phyloP scores from a whole-genome alignment of 1,140 invertebrate species.

The Marisa cornuarietis region DNA sequence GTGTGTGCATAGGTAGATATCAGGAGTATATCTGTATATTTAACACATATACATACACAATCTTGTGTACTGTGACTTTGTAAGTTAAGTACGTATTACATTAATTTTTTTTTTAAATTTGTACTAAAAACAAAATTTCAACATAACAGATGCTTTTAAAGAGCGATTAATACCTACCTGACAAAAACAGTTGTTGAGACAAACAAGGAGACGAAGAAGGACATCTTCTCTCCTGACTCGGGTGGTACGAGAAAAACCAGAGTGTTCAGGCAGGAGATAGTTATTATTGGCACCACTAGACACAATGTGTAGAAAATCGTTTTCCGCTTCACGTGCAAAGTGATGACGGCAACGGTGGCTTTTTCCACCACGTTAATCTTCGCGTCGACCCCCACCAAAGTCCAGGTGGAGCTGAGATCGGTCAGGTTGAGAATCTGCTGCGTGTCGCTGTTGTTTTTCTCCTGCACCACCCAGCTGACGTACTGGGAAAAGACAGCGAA shows the following conservation, averaged over 20 bases:
- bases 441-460: background rate
- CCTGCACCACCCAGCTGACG: background rate
- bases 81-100: too few species aligned
- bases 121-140: too few species aligned
- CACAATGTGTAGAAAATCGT: conserved; percentile 33
- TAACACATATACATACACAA: too few species aligned
- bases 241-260: conserved; percentile 69
- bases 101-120: too few species aligned
- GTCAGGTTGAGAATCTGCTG: background rate
- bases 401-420: background rate
- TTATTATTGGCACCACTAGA: conserved; percentile 38
- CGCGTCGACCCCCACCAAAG: conserved; percentile 67
- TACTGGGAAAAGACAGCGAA: conserved; percentile 27
- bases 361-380: conserved; percentile 70
- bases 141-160: too few species aligned
- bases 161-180: conserved; percentile 1
- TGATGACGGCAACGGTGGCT: background rate
- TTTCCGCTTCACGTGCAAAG: conserved; percentile 16
- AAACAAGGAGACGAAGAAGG: conserved; percentile 78
- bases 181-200: conserved; percentile 67
- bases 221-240: conserved; percentile 71
- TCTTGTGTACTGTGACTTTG: too few species aligned
- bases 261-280: conserved; percentile 35
- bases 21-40: too few species aligned
- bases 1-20: too few species aligned